A percentile compares a stretch with the other conserved stretches of the same genome.
phyloP scores from a whole-genome alignment of 2,113 vertebrate species.

The Triplophysa siluroides region DNA sequence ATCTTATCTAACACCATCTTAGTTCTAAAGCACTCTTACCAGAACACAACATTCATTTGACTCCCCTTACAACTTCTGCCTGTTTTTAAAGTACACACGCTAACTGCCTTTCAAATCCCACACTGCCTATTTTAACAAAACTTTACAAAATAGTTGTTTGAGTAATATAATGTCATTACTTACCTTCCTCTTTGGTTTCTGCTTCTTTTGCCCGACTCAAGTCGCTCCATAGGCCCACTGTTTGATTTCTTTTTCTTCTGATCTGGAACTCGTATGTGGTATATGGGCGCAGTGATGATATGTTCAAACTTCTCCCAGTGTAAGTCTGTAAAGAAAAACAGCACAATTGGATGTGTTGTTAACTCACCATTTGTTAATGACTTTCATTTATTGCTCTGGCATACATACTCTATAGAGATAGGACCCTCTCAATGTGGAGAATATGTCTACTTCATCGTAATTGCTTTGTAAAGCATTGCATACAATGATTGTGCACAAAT shows the following conservation, averaged over 20 bases:
- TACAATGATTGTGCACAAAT: not conserved
- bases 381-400: not conserved
- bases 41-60: not conserved
- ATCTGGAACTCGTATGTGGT: slow-evolving; percentile 50
- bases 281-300: slow-evolving; percentile 60
- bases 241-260: slow-evolving; percentile 64
- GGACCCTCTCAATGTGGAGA: too few species aligned
- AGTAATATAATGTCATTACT: not conserved
- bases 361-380: not conserved
- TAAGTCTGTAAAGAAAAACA: slow-evolving; percentile 38
- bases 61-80: not conserved
- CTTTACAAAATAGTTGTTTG: not conserved
- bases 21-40: slow-evolving; percentile 12
- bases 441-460: not conserved
- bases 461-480: not conserved
- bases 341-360: not conserved
- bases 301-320: slow-evolving; percentile 1
- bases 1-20: slow-evolving; percentile 49
- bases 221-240: slow-evolving; percentile 68
- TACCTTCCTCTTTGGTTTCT: slow-evolving; percentile 73
- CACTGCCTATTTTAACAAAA: not conserved
- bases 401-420: too few species aligned
- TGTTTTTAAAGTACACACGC: not conserved
- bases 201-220: slow-evolving; percentile 61
- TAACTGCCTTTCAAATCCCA: not conserved